These are phyloP conservation scores for Toxotes chatareus DNA, from an alignment of 2,113 vertebrate species.

Conservation along the genomic window DNA sequence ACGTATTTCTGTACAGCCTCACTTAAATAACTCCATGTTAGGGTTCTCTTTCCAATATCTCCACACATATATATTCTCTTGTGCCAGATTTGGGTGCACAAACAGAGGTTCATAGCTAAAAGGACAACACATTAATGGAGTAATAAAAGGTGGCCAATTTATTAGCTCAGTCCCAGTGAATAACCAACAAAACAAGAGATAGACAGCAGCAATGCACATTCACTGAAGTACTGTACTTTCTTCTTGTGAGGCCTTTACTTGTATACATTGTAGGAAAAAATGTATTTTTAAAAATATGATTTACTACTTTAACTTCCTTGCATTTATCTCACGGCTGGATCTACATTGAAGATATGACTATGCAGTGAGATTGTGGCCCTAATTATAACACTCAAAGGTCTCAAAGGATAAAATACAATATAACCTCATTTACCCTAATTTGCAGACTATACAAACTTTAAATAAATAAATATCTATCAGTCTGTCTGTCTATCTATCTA, in stretches of 20 bases:
- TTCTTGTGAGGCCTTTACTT: background rate
- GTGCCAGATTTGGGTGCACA: conserved; percentile 4
- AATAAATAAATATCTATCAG: too few species aligned
- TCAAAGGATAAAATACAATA: too few species aligned
- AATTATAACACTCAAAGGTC: too few species aligned
- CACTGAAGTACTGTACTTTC: background rate
- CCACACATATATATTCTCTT: background rate
- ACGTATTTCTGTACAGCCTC: background rate
- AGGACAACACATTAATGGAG: conserved; percentile 8
- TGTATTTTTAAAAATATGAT: background rate
- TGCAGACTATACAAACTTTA: too few species aligned
- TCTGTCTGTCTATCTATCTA: too few species aligned
- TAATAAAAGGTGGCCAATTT: conserved; percentile 22
- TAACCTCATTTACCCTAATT: too few species aligned
- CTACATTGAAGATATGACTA: too few species aligned
- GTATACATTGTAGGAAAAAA: background rate
- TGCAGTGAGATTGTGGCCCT: too few species aligned
- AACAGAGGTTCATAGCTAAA: background rate
- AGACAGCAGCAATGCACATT: background rate
- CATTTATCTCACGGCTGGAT: too few species aligned
- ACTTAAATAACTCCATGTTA: background rate
- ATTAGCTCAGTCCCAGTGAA: conserved; percentile 11
- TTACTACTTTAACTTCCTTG: background rate
- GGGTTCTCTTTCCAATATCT: background rate
- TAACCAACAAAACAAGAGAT: background rate